A percentile compares a stretch with the other conserved stretches of the same genome.
phyloP scores from a whole-genome alignment of 2,888 invertebrate genomes.

The Xiphydria camelus region DNA sequence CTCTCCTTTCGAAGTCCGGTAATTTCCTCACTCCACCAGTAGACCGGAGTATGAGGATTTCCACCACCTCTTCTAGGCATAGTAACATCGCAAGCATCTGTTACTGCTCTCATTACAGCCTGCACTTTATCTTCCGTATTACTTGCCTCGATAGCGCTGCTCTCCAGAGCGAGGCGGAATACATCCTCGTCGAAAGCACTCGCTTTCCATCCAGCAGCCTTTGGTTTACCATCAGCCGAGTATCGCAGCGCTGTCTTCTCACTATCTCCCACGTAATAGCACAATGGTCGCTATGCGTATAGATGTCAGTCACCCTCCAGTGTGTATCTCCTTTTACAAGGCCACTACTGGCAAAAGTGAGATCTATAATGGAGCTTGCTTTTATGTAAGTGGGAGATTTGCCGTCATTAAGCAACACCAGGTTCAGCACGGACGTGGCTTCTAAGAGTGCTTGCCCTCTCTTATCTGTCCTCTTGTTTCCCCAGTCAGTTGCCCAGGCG shows the following conservation, averaged over 20 bases:
- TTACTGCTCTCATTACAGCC: conserved; percentile 10
- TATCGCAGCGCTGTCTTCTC: background rate
- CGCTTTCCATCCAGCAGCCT: conserved; percentile 10
- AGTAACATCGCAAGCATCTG: conserved; percentile 15
- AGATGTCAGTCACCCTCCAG: conserved; percentile 24
- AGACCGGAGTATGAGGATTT: conserved; percentile 12
- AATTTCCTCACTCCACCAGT: conserved; percentile 19
- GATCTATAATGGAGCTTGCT: conserved; percentile 24
- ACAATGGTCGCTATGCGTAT: conserved; percentile 23
- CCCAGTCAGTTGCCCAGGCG: conserved; percentile 28
- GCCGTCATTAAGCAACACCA: conserved; percentile 21
- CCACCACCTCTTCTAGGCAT: conserved; percentile 12
- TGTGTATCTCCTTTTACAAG: conserved; percentile 17
- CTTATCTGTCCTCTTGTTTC: conserved; percentile 22
- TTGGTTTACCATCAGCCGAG: background rate
- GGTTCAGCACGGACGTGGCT: conserved; percentile 14
- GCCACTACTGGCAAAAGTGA: conserved; percentile 27
- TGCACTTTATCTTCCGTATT: conserved; percentile 4
- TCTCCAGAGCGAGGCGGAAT: conserved; percentile 2
- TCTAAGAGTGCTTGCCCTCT: conserved; percentile 23
- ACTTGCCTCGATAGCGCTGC: background rate
- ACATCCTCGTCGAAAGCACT: conserved; percentile 7
- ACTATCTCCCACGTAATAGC: conserved; percentile 12
- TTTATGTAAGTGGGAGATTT: conserved; percentile 19
- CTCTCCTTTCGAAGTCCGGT: conserved; percentile 12